Evolutionary conservation across 1,140 invertebrate genomes (phyloP), one percentile per base, ranked within the genome.

Genomic region (Bemisia tabaci): DNA sequence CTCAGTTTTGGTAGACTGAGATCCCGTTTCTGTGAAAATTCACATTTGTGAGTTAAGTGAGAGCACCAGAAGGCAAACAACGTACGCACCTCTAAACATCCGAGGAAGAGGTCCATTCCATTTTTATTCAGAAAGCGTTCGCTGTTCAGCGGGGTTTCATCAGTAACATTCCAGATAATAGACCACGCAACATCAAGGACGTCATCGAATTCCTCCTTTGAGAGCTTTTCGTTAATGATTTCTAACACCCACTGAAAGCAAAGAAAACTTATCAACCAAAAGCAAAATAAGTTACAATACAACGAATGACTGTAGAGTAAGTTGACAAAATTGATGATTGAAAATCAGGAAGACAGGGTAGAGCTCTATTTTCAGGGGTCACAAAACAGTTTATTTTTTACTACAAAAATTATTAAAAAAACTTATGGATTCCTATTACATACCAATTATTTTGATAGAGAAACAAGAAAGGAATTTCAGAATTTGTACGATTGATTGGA

Each of bases 141-240:
- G 81, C 94, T 97, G 81, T 97, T 97, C 68, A 87, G 82, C 25
- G 93, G 89, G 48, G 93, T 96, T 81, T 97, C 94, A 79, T 97
- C 95, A 61, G 95, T 98, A 61, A 97, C 93, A 80, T 98, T 98
- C 91, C 90, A 94, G 89, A 98, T 90, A 1, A 93, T 95, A 67
- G 94, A 97, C 96, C 96, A 98, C 5, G 94, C 92, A 21, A 96
- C 92, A 80, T 98, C 95, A 78, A 98, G 84, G 1, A 97, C 91
- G 77, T 97, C 94, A 77, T 98, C 95, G 77, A 93, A 97, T 22
- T 88, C 77, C 58, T 82, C 79, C 59, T 84, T 80, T 17, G 84
- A 80, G 33, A 95, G 78, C 60, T 91, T 83, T 71, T 89, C 85
- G 66, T 86, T 82, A 62, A 96, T 94, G 65, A 96, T 79, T 67